Base-by-base conservation (phyloP, 2,113 vertebrate genomes). In the Aphyosemion australe region DNA sequence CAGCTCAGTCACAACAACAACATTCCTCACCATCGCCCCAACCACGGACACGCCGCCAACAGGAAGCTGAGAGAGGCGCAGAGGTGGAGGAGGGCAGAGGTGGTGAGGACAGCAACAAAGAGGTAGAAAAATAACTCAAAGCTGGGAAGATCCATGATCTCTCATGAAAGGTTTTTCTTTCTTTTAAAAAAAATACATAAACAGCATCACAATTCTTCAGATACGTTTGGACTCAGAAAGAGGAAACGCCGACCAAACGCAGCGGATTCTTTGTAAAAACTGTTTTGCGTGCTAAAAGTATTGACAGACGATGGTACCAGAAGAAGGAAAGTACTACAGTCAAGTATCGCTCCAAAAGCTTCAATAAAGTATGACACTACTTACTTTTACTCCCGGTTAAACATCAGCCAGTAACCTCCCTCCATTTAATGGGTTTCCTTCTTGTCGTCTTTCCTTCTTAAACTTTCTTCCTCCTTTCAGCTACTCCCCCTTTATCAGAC, bases 1-100 rank as follows among this genome's bases (percentile, higher is more conserved):
- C 68, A 70, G 66, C 50, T 55, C 76, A 87, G 74, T 87, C 86
- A 87, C 78, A 88, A 90, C 80, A 90, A 87, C 87, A 90, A 86
- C 84, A 89, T 89, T 89, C 79, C 83, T 83, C 69, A 69, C 85
- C 78, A 84, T 59, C 20, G 72, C 76, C 68, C 63, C 72, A 68
- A 88, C 85, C 81, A 68, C 75, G 46, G 72, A 74, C 80, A 74
- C 61, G 72, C 70, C 79, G 70, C 69, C 61, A 13, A 73, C 70
- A 80, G 67, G 82, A 76, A 84, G 70, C 70, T 71, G 68, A 51
- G 59, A 69, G 59, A 72, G 56, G 61, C 46, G 13, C 57, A 56
- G 42, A 53, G 65, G 32, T 46, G 65, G 37, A 48, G 57, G 58
- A 55, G 60, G 69, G 50, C 20, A 52, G 69, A 68, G 62, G 69